phyloP scores from a whole-genome alignment of 2,888 invertebrate genomes.

The Liposcelis brunnea region DNA sequence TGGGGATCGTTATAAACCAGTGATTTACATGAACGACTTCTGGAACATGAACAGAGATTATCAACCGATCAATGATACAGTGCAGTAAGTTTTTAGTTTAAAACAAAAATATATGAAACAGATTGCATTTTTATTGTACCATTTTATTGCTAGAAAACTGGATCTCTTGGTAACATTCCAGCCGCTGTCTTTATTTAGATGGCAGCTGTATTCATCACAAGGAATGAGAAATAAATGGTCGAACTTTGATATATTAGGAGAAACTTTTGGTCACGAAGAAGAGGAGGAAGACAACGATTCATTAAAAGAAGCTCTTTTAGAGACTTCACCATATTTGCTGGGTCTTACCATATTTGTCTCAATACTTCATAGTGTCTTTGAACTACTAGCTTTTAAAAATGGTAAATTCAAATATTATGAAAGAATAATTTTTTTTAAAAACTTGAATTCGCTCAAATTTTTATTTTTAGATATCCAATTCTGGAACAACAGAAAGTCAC shows the following conservation, averaged over 20 bases:
- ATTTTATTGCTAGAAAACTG: constrained; percentile 25
- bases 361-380: constrained; percentile 91
- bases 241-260: constrained; percentile 41
- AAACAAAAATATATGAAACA: not conserved
- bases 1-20: constrained; percentile 77
- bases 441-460: not conserved
- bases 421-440: not conserved
- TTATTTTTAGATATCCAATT: constrained; percentile 76
- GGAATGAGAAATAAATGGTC: constrained; percentile 76
- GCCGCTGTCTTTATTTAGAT: constrained; percentile 89
- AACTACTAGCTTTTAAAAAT: constrained; percentile 97
- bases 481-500: constrained; percentile 93
- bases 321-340: constrained; percentile 90
- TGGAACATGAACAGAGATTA: constrained; percentile 98
- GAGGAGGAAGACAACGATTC: constrained; percentile 56
- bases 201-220: constrained; percentile 97
- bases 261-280: constrained; percentile 39
- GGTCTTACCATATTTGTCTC: constrained; percentile 84
- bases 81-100: constrained; percentile 32
- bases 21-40: constrained; percentile 89
- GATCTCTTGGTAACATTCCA: constrained; percentile 59
- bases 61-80: constrained; percentile 73
- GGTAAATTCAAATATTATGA: constrained; percentile 32
- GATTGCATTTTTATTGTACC: constrained; percentile 2
- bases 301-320: constrained; percentile 82